These are phyloP conservation scores for Metalampra italica DNA, from an alignment of 2,888 invertebrate species.

Conservation along the genomic window DNA sequence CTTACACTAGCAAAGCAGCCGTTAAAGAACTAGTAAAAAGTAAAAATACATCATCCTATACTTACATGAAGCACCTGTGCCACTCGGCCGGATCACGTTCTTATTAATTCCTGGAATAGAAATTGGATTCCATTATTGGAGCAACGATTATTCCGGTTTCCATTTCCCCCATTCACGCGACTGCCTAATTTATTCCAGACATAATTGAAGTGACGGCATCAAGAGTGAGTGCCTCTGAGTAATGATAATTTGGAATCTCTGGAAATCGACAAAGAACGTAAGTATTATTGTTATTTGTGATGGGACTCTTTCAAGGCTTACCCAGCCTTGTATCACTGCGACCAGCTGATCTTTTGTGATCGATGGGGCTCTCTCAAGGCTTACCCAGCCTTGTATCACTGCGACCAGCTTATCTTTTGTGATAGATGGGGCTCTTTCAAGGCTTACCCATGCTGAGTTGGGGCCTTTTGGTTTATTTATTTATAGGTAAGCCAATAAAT, in stretches of 20 bases:
- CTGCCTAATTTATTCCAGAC: conserved; percentile 52
- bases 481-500: too few relatives aligned
- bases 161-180: conserved; percentile 37
- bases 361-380: too few relatives aligned
- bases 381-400: too few relatives aligned
- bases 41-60: conserved; percentile 23
- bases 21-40: too few relatives aligned
- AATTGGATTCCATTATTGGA: conserved; percentile 61
- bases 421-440: too few relatives aligned
- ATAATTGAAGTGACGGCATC: conserved; percentile 46
- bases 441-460: too few relatives aligned
- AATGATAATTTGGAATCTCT: background rate
- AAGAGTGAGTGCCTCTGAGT: background rate
- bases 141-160: conserved; percentile 55
- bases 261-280: background rate
- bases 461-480: too few relatives aligned
- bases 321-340: too few relatives aligned
- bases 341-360: too few relatives aligned
- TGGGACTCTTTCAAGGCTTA: too few relatives aligned
- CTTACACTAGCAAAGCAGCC: too few relatives aligned
- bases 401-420: too few relatives aligned
- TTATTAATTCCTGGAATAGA: conserved; percentile 47
- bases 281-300: background rate
- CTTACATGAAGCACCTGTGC: conserved; percentile 36
- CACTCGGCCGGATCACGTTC: conserved; percentile 29